Conservation (phyloP, 2,113 vertebrate species). For the Tapirus terrestris region DNA sequence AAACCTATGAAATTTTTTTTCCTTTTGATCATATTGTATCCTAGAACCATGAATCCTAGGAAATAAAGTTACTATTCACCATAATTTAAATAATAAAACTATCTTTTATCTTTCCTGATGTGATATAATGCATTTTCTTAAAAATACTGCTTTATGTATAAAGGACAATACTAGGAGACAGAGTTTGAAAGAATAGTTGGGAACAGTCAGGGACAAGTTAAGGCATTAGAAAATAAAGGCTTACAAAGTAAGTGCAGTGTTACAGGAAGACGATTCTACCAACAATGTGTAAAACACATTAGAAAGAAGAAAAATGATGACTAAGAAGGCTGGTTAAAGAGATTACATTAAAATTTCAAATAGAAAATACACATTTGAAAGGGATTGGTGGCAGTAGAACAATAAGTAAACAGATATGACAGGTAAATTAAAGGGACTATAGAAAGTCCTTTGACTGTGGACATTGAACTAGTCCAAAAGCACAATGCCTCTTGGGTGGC, state of each 20-base stretch:
- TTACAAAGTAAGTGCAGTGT: background rate
- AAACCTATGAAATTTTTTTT: background rate
- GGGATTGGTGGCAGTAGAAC: background rate
- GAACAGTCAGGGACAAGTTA: background rate
- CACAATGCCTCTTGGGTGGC: background rate
- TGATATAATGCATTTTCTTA: background rate
- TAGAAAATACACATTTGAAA: background rate
- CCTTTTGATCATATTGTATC: background rate
- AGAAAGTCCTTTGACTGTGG: background rate
- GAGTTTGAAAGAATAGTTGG: background rate
- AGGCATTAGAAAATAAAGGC: background rate
- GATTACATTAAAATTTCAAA: slow-evolving; percentile 43
- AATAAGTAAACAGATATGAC: background rate
- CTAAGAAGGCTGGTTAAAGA: background rate
- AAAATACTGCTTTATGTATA: background rate
- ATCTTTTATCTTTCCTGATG: background rate
- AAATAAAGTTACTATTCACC: background rate
- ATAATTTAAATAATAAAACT: background rate
- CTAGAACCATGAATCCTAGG: background rate
- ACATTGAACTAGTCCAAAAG: background rate
- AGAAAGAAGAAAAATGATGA: slow-evolving; percentile 10
- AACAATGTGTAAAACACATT: background rate
- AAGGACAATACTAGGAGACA: background rate
- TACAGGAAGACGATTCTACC: background rate
- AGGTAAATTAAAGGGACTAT: background rate